Conservation (phyloP, 2,797 vertebrate genomes). For the Aeoliscus strigatus region DNA sequence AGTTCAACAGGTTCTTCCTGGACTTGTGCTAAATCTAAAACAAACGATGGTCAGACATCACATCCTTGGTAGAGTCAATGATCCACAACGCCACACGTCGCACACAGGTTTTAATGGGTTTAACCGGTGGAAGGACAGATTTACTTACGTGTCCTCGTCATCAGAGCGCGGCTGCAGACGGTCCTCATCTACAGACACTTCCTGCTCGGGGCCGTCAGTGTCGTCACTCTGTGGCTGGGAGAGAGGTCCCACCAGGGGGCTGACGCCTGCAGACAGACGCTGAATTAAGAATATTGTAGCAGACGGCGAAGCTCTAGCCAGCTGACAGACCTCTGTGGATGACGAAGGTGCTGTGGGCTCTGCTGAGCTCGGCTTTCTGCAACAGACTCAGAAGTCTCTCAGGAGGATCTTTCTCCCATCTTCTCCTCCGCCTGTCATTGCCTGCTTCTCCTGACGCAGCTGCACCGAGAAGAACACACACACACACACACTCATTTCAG, state of each 20-base stretch:
- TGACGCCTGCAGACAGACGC: slow-evolving; percentile 54
- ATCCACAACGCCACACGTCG: too few species aligned
- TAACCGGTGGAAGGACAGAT: too few species aligned
- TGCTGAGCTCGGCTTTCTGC: slow-evolving; percentile 76
- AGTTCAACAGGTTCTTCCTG: too few species aligned
- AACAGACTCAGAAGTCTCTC: slow-evolving; percentile 80
- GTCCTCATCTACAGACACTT: slow-evolving; percentile 65
- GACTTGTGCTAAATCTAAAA: too few species aligned
- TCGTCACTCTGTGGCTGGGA: slow-evolving; percentile 57
- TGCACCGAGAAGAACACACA: slow-evolving; percentile 6
- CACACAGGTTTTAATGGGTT: too few species aligned
- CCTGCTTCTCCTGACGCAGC: slow-evolving; percentile 34
- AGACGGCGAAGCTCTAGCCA: too few species aligned
- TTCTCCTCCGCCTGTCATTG: slow-evolving; percentile 64
- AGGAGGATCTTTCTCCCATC: slow-evolving; percentile 79
- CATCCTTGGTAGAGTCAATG: too few species aligned
- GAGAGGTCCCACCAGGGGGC: slow-evolving; percentile 75
- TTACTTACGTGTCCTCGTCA: slow-evolving; percentile 89
- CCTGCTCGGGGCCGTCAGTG: slow-evolving; percentile 74
- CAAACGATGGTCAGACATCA: too few species aligned
- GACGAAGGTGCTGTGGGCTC: slow-evolving; percentile 85
- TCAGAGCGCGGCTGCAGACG: slow-evolving; percentile 82
- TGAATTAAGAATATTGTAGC: too few species aligned
- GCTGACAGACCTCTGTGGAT: slow-evolving; percentile 76
- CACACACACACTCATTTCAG: too few species aligned